phyloP scores from a whole-genome alignment of 2,797 vertebrate species.

The Microctenopoma stevenorrisi region DNA sequence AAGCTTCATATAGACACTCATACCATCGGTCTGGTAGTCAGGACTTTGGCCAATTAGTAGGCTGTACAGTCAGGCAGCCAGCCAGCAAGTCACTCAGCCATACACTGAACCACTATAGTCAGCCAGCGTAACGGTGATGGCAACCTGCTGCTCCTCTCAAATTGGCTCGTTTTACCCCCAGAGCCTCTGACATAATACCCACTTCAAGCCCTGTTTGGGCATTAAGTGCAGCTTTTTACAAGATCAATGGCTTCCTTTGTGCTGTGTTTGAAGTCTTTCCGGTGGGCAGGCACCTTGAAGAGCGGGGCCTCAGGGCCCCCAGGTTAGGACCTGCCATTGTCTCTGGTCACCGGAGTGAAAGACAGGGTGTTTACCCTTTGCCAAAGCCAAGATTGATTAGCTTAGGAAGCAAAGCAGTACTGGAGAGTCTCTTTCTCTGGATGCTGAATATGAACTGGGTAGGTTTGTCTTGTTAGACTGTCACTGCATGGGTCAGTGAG shows the following conservation, averaged over 20 bases:
- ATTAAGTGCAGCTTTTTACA: constrained; percentile 66
- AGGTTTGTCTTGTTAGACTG: constrained; percentile 57
- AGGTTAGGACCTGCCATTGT: constrained; percentile 71
- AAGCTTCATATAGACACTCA: constrained; percentile 50
- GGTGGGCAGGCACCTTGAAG: constrained; percentile 67
- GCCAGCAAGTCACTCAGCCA: constrained; percentile 71
- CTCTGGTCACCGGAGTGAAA: constrained; percentile 70
- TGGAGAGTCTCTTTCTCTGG: constrained; percentile 44
- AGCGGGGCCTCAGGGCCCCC: constrained; percentile 62
- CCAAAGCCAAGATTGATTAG: constrained; percentile 77
- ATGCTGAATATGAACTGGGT: constrained; percentile 50
- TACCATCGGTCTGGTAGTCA: constrained; percentile 41
- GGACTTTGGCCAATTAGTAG: constrained; percentile 66
- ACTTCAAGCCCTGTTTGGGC: constrained; percentile 74
- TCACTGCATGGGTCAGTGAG: constrained; percentile 55
- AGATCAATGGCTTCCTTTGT: constrained; percentile 78
- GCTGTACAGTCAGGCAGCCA: constrained; percentile 60
- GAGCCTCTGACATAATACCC: constrained; percentile 78
- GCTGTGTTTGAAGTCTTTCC: constrained; percentile 76
- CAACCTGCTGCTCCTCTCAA: constrained; percentile 76
- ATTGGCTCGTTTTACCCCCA: constrained; percentile 79
- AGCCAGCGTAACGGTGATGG: constrained; percentile 68
- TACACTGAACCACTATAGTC: constrained; percentile 62
- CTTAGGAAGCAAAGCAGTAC: constrained; percentile 56
- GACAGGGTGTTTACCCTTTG: constrained; percentile 62